Base-by-base conservation (phyloP, 2,888 invertebrate genomes). In the Poecilobothrus nobilitatus region DNA sequence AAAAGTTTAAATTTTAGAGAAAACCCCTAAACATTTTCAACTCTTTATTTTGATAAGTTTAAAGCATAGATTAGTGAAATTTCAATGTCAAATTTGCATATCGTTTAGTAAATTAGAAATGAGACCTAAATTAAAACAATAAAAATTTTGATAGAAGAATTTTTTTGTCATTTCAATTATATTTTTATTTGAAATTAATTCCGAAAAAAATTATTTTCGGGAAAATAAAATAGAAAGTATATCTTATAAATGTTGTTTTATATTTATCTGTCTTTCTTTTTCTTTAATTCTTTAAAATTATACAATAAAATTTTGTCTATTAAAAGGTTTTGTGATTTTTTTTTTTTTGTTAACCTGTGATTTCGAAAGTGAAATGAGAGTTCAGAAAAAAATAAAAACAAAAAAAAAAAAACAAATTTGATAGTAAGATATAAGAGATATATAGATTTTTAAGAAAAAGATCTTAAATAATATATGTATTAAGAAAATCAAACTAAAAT, bases 31-130 rank as follows among this genome's bases (percentile, higher is more conserved):
- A n/a, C n/a, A n/a, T n/a, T n/a, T n/a, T n/a, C n/a, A n/a, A n/a
- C n/a, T n/a, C n/a, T n/a, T n/a, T n/a, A 27, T 27, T 27, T 27
- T 27, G 5, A 27, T 2, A 27, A 27, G 27, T 27, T 27, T 27
- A 27, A 27, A 27, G 5, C 27, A 27, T 27, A 27, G 27, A 27
- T 27, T 27, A 5, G 27, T 27, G 27, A 27, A 53, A 12, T 53
- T 53, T 53, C 53, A 53, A 53, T 53, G 53, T 53, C 53, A 53
- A 53, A 53, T 53, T 53, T 53, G 53, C 15, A 53, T 53, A 53
- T 53, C n/a, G 15, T 18, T 53, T 12, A 53, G 6, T 53, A 53
- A 53, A 53, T 12, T 53, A 53, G 18, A 53, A 53, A 53, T 27
- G 27, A 53, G 15, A 53, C 18, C 18, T 37, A 53, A 12, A 10